Evolutionary conservation across 2,888 invertebrate genomes (phyloP), one percentile per base, ranked within the genome.

Genomic region (Hypercompe scribonia): DNA sequence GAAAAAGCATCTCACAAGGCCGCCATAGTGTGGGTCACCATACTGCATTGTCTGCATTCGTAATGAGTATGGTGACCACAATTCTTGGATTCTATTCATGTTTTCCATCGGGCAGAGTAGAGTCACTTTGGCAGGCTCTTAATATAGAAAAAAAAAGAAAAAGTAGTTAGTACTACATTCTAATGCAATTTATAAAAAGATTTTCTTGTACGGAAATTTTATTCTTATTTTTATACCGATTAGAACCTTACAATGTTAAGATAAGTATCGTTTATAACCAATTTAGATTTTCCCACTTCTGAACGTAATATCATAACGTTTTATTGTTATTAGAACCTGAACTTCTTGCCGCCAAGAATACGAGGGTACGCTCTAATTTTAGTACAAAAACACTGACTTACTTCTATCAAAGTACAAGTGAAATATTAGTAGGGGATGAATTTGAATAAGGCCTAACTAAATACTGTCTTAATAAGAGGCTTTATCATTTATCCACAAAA

Each of bases 321-420:
- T 80, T 76, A 81, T 65, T 78, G 58, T 73, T 81, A 78, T 82
- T 74, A 65, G 36, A 28, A 46, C 65, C 63, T n/a, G n/a, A 72
- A 33, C 50, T 28, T 71, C 58, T 34, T 42, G 28, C 70, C 73
- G 71, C 34, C 7, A 46, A n/a, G 46, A 63, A 66, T 46, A 28
- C 15, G 54, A 65, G 13, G 31, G 54, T 70, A 70, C 54, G 61
- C 71, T 34, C 77, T 71, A 72, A 63, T 65, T 58, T 69, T 42
- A 61, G 58, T 28, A 61, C 15, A 61, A 61, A 58, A 61, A 31
- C 28, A 28, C 28, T 13, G 28, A 58, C n/a, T 10, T 28, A 58
- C 3, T n/a, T n/a, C n/a, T 28, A n/a, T 50, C 50, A 50, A n/a
- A 21, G 10, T 50, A 4, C 0, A 8, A 50, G 7, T 5, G 1